Percentiles rank a stretch among this genome's conserved stretches.
Conservation (phyloP, 2,797 vertebrate genomes). For the Esox masquinongy region DNA sequence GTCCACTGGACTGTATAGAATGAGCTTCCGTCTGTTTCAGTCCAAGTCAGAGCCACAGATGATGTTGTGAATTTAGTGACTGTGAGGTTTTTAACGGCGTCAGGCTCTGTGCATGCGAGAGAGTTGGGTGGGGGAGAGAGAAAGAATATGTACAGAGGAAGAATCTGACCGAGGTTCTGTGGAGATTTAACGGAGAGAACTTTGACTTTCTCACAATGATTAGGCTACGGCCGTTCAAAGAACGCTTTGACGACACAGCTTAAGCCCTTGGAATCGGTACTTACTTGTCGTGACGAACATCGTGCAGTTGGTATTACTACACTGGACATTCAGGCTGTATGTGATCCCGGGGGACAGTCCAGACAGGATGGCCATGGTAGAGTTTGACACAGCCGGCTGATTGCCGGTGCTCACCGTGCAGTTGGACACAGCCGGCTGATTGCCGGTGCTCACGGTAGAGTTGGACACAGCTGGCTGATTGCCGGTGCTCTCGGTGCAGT, state of each 20-base stretch:
- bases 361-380: neutral
- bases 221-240: neutral
- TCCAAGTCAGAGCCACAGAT: slow-evolving; percentile 23
- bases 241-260: neutral
- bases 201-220: neutral
- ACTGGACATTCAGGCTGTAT: neutral
- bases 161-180: neutral
- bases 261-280: slow-evolving; percentile 19
- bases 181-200: neutral
- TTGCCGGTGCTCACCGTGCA: too few relatives aligned
- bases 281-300: slow-evolving; percentile 40
- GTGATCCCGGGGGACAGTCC: slow-evolving; percentile 35
- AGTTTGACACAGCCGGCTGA: too few relatives aligned
- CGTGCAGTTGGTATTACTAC: slow-evolving; percentile 23
- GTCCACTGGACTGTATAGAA: slow-evolving; percentile 41
- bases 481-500: too few relatives aligned
- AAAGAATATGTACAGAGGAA: neutral
- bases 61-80: slow-evolving; percentile 16
- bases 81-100: neutral
- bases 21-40: slow-evolving; percentile 31
- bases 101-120: slow-evolving; percentile 35
- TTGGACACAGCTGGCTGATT: too few relatives aligned
- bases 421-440: too few relatives aligned
- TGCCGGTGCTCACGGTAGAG: too few relatives aligned
- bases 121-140: slow-evolving; percentile 9